phyloP scores from a whole-genome alignment of 2,888 invertebrate genomes.

The Rhimphoctona megacephalus region DNA sequence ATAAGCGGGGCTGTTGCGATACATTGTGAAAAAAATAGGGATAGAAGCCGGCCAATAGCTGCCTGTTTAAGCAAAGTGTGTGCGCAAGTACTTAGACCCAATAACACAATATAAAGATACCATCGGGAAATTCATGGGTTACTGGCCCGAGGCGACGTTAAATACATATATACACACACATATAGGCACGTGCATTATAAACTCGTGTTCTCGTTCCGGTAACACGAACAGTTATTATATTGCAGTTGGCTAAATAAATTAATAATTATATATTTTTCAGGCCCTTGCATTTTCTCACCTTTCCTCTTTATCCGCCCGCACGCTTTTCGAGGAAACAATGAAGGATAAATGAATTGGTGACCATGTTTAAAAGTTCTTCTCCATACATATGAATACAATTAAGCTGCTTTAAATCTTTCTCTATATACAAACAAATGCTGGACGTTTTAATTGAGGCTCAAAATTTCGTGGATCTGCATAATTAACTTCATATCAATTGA shows the following conservation, averaged over 20 bases:
- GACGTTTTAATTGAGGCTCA: background rate
- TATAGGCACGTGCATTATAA: conserved; percentile 20
- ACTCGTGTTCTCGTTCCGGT: conserved; percentile 67
- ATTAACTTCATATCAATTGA: background rate
- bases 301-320: background rate
- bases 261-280: conserved; percentile 71
- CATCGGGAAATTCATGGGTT: conserved; percentile 75
- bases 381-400: too few relatives aligned
- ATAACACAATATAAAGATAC: conserved; percentile 84
- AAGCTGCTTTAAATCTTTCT: too few relatives aligned
- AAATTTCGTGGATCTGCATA: background rate
- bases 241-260: conserved; percentile 72
- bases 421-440: background rate
- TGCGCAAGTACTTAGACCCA: conserved; percentile 83
- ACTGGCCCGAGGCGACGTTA: conserved; percentile 49
- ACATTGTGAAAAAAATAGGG: conserved; percentile 72
- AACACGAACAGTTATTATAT: background rate
- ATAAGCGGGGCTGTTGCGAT: conserved; percentile 63
- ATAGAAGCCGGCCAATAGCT: conserved; percentile 70
- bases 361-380: too few relatives aligned
- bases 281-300: background rate
- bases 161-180: conserved; percentile 15
- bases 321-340: background rate
- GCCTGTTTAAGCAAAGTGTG: conserved; percentile 75
- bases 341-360: conserved; percentile 45